Conservation (phyloP, 2,113 vertebrate genomes). For the Burhinus oedicnemus region DNA sequence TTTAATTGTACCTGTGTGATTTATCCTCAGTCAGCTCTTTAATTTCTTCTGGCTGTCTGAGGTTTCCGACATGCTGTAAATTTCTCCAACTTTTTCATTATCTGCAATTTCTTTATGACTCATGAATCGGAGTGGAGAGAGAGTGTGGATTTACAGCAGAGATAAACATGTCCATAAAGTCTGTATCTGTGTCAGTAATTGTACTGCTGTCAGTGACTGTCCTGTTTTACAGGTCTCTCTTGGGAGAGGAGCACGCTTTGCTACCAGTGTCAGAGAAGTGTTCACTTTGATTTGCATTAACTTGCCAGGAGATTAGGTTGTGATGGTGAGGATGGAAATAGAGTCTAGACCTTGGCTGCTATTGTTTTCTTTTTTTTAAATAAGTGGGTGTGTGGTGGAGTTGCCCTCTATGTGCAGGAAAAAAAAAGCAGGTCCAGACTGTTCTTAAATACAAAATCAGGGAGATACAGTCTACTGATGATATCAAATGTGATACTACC, state of each 20-base stretch:
- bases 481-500: not conserved
- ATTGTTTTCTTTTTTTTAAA: not conserved
- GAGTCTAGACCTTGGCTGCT: slow-evolving; percentile 54
- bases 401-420: not conserved
- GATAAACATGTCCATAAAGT: slow-evolving; percentile 92
- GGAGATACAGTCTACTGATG: not conserved
- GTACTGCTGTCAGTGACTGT: slow-evolving; percentile 83
- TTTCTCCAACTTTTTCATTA: slow-evolving; percentile 99
- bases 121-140: slow-evolving; percentile 89
- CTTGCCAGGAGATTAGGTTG: slow-evolving; percentile 73
- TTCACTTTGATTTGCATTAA: slow-evolving; percentile 79
- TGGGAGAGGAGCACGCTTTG: slow-evolving; percentile 75
- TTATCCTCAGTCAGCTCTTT: slow-evolving; percentile 86
- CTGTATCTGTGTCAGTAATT: slow-evolving; percentile 88
- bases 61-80: slow-evolving; percentile 95
- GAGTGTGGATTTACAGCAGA: slow-evolving; percentile 94
- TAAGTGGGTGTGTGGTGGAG: not conserved
- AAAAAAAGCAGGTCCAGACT: not conserved
- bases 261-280: slow-evolving; percentile 68
- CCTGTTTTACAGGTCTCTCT: slow-evolving; percentile 86
- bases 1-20: slow-evolving; percentile 86
- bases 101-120: slow-evolving; percentile 92
- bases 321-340: slow-evolving; percentile 58
- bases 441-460: slow-evolving; percentile 12
- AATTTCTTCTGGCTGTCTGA: slow-evolving; percentile 88